A percentile compares a stretch with the other conserved stretches of the same genome.
These are phyloP conservation scores for Smutsia temminckii DNA, from an alignment of 2,797 vertebrate genomes.

Conservation along the genomic window DNA sequence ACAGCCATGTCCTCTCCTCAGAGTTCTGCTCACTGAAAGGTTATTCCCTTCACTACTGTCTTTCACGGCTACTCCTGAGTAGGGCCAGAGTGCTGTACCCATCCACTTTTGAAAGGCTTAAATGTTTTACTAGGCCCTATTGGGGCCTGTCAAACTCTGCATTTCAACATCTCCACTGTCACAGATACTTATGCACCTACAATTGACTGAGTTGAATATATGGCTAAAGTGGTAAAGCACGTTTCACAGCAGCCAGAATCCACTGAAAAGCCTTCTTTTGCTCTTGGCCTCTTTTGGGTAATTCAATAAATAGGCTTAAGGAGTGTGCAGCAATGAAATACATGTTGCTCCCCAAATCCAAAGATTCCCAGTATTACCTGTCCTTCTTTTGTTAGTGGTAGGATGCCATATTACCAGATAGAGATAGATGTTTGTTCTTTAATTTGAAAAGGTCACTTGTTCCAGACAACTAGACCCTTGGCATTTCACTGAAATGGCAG, in stretches of 20 bases:
- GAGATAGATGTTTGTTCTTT: background rate
- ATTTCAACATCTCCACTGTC: background rate
- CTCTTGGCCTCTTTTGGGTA: background rate
- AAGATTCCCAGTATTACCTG: background rate
- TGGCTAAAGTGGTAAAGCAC: background rate
- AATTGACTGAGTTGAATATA: background rate
- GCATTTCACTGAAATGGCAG: background rate
- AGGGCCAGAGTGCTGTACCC: fast-evolving
- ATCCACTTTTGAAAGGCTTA: background rate
- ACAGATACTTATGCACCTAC: background rate
- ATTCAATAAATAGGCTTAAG: background rate
- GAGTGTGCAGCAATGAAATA: background rate
- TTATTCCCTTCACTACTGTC: background rate
- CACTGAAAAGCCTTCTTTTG: background rate
- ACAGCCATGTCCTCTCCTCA: background rate
- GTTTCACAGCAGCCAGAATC: background rate
- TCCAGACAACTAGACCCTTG: background rate
- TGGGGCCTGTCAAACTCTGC: background rate
- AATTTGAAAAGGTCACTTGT: background rate
- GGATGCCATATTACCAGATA: background rate
- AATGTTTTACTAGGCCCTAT: background rate
- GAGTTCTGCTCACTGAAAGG: background rate
- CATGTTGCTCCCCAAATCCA: background rate
- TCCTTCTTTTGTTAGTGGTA: background rate
- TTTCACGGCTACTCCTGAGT: background rate